Percentiles rank a stretch among this genome's conserved stretches.
phyloP scores from a whole-genome alignment of 2,113 vertebrate genomes.

The Bostrychus sinensis region DNA sequence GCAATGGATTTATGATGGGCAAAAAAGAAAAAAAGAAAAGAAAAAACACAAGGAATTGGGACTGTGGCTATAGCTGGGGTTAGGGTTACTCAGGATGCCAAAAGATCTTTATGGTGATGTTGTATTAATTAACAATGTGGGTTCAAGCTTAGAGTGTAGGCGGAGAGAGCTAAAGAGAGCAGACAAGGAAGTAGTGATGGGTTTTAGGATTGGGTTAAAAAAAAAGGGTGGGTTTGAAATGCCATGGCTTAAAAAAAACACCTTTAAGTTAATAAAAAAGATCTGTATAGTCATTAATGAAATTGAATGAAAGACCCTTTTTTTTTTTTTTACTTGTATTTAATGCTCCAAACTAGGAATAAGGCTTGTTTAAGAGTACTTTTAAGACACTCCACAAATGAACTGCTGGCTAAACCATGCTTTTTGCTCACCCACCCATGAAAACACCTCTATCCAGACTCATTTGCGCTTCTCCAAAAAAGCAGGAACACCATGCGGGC shows the following conservation, averaged over 20 bases:
- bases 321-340: too few relatives aligned
- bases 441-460: constrained; percentile 34
- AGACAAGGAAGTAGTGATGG: constrained; percentile 6
- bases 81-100: neutral
- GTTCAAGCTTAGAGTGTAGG: neutral
- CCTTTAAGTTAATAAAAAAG: too few relatives aligned
- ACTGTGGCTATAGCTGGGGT: constrained; percentile 10
- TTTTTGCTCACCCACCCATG: constrained; percentile 41
- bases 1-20: constrained; percentile 5
- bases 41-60: constrained; percentile 3
- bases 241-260: neutral
- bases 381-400: neutral
- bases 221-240: neutral
- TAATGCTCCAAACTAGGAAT: too few relatives aligned
- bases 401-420: constrained; percentile 20
- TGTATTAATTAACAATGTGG: neutral
- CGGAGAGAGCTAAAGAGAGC: constrained; percentile 1
- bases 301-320: too few relatives aligned
- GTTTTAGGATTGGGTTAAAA: neutral
- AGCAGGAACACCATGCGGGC: constrained; percentile 18
- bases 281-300: too few relatives aligned
- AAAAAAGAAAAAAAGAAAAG: constrained; percentile 2
- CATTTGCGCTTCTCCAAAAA: constrained; percentile 39
- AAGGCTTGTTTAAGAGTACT: neutral
- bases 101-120: constrained; percentile 1